phyloP scores from a whole-genome alignment of 2,888 invertebrate genomes.

The Tachina fera region DNA sequence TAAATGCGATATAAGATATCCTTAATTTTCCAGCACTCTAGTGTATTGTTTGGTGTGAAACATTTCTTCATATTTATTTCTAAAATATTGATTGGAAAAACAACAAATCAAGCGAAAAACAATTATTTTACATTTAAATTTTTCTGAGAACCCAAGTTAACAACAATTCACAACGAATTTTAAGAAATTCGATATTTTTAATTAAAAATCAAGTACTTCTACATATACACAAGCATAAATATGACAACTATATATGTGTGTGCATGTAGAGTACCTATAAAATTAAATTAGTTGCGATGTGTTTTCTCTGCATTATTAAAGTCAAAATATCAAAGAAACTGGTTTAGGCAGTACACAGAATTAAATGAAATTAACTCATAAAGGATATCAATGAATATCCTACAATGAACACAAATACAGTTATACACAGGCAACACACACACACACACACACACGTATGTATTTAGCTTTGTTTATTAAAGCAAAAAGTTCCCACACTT shows the following conservation, averaged over 20 bases:
- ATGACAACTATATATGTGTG: not conserved
- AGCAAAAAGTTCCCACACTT: slow-evolving; percentile 55
- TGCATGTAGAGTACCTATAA: not conserved
- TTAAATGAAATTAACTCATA: slow-evolving; percentile 58
- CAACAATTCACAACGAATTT: slow-evolving; percentile 77
- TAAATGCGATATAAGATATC: no score
- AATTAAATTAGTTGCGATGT: slow-evolving; percentile 5
- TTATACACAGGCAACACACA: not conserved
- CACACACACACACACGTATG: not conserved
- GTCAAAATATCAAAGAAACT: slow-evolving; percentile 51
- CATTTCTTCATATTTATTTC: no score
- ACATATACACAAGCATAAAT: not conserved
- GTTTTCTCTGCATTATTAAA: not conserved
- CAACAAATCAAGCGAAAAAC: slow-evolving; percentile 38
- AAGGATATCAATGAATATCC: slow-evolving; percentile 68
- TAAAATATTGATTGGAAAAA: not conserved
- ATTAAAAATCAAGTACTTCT: slow-evolving; percentile 63
- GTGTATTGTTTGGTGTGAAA: no score
- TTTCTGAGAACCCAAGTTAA: slow-evolving; percentile 76
- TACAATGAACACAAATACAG: slow-evolving; percentile 39
- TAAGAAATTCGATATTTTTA: slow-evolving; percentile 76
- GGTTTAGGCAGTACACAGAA: slow-evolving; percentile 51
- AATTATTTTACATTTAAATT: slow-evolving; percentile 8
- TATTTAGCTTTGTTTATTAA: slow-evolving; percentile 2
- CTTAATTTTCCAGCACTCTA: no score